Evolutionary conservation across 2,888 invertebrate genomes (phyloP).

Genomic region (Morpho helenor): DNA sequence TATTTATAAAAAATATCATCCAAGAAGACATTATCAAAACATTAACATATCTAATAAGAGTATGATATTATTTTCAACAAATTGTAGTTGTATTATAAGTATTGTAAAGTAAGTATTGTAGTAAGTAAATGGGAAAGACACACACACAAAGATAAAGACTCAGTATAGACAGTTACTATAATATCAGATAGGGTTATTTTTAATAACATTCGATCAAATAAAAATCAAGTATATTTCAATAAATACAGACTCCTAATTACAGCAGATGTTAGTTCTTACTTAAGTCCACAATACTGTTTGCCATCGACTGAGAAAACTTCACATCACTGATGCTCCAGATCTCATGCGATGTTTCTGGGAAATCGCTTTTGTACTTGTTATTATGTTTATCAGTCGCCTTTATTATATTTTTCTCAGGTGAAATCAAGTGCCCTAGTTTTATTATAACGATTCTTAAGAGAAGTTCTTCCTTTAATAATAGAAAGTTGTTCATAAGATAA

Average conservation of each 20-base stretch:
- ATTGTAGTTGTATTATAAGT: too few relatives aligned
- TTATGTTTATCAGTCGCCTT: slow-evolving; percentile 46
- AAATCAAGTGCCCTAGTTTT: slow-evolving; percentile 53
- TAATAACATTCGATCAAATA: too few relatives aligned
- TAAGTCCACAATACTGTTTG: slow-evolving; percentile 40
- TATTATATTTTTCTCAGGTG: slow-evolving; percentile 54
- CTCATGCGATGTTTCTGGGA: slow-evolving; percentile 59
- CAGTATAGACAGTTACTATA: too few relatives aligned
- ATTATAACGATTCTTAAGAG: slow-evolving; percentile 36
- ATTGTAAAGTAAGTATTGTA: too few relatives aligned
- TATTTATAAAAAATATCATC: too few relatives aligned
- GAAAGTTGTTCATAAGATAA: slow-evolving; percentile 7
- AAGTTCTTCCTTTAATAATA: slow-evolving; percentile 23
- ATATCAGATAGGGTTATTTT: too few relatives aligned
- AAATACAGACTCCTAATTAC: slow-evolving; percentile 24
- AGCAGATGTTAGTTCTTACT: slow-evolving; percentile 17
- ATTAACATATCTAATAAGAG: too few relatives aligned
- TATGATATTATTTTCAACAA: too few relatives aligned
- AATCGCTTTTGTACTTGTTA: slow-evolving; percentile 57
- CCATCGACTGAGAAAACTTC: slow-evolving; percentile 51
- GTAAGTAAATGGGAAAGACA: too few relatives aligned
- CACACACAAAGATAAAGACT: too few relatives aligned
- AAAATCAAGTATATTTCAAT: too few relatives aligned
- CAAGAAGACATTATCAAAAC: too few relatives aligned
- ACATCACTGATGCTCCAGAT: slow-evolving; percentile 52